Evolutionary conservation across 1,140 invertebrate species (phyloP).

Genomic region (Coelopa frigida): DNA sequence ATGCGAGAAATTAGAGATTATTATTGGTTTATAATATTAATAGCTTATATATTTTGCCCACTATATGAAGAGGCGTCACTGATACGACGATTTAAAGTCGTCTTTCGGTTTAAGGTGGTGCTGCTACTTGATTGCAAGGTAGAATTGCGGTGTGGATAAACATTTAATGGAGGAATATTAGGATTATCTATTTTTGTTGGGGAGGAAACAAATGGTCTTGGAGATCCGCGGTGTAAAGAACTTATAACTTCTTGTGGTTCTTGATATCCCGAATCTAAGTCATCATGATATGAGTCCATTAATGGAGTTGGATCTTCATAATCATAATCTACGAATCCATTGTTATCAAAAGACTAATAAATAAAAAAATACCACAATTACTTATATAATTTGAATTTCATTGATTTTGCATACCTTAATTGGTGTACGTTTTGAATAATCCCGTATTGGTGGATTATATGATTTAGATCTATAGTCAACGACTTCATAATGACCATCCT

Average conservation of each 20-base stretch:
- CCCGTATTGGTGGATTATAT: constrained; percentile 30
- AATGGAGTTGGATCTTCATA: constrained; percentile 64
- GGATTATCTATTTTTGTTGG: constrained; percentile 73
- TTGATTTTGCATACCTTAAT: constrained; percentile 16
- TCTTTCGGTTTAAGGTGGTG: constrained; percentile 48
- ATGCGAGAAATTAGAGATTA: no score
- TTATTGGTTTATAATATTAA: no score
- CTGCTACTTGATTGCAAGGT: constrained; percentile 19
- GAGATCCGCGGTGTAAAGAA: constrained; percentile 46
- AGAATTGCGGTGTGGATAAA: constrained; percentile 51
- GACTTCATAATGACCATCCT: constrained; percentile 69
- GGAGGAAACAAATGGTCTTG: constrained; percentile 57
- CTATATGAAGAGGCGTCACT: constrained; percentile 54
- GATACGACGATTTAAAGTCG: constrained; percentile 52
- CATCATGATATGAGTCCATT: constrained; percentile 64
- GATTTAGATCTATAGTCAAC: constrained; percentile 50
- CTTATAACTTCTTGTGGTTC: constrained; percentile 47
- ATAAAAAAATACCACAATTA: constrained; percentile 7
- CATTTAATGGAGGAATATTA: constrained; percentile 66
- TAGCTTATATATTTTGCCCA: constrained; percentile 36
- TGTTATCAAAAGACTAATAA: constrained; percentile 58
- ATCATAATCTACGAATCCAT: constrained; percentile 64
- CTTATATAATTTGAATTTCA: background rate
- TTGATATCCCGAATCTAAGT: constrained; percentile 48
- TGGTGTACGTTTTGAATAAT: constrained; percentile 28